A percentile compares a stretch with the other conserved stretches of the same genome.
phyloP scores from a whole-genome alignment of 53 echinoderm and acorn worm genomes.

The Paracentrotus lividus region DNA sequence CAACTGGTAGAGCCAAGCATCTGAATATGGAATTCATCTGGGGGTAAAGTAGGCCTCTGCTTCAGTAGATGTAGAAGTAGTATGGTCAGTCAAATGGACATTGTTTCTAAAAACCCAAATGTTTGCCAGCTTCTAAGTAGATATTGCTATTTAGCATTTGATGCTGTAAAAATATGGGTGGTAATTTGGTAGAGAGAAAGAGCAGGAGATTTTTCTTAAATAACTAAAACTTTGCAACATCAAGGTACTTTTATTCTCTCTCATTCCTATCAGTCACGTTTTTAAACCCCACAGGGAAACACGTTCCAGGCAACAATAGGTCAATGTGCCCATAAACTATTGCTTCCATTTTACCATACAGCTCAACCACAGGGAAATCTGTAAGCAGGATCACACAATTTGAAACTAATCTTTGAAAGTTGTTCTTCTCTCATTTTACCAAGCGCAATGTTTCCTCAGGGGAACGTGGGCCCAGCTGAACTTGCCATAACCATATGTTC shows the following conservation, averaged over 20 bases:
- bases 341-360: not conserved
- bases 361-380: not conserved
- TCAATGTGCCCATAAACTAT: not conserved
- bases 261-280: not conserved
- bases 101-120: too few relatives aligned
- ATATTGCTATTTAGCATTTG: too few relatives aligned
- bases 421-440: slow-evolving; percentile 43
- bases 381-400: not conserved
- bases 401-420: slow-evolving; percentile 55
- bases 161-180: too few relatives aligned
- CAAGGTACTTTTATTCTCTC: too few relatives aligned
- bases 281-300: not conserved
- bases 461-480: not conserved
- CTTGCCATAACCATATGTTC: slow-evolving; percentile 40
- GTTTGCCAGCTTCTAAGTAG: too few relatives aligned
- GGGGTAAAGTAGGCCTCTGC: not conserved
- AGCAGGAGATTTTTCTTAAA: too few relatives aligned
- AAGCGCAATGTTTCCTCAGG: not conserved
- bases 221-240: too few relatives aligned
- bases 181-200: too few relatives aligned
- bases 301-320: not conserved
- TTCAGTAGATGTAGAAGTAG: not conserved
- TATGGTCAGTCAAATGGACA: too few relatives aligned
- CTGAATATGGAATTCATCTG: not conserved
- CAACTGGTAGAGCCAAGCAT: not conserved